A percentile compares a stretch with the other conserved stretches of the same genome.
phyloP scores from a whole-genome alignment of 2,888 invertebrate species.

The Leucophenga montana region DNA sequence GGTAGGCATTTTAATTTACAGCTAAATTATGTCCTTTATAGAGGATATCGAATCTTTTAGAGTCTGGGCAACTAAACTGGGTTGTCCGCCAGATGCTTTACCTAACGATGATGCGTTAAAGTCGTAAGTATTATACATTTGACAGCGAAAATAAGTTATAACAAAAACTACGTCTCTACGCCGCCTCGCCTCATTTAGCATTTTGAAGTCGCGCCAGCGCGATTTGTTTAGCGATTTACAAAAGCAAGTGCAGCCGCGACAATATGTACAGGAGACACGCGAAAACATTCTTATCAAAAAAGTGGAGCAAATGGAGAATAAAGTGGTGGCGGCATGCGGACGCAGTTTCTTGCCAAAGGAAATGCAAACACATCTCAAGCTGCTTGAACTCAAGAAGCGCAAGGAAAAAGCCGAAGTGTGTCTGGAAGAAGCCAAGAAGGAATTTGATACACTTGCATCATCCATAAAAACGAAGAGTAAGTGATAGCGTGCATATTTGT shows the following conservation, averaged over 20 bases:
- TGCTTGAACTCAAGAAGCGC: conserved; percentile 59
- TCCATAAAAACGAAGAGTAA: conserved; percentile 68
- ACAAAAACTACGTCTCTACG: neutral
- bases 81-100: conserved; percentile 60
- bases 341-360: conserved; percentile 64
- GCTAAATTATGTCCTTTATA: conserved; percentile 40
- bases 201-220: conserved; percentile 69
- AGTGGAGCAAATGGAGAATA: conserved; percentile 60
- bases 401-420: conserved; percentile 47
- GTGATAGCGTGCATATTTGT: conserved; percentile 22
- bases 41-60: conserved; percentile 63
- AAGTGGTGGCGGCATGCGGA: conserved; percentile 59
- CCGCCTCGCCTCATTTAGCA: conserved; percentile 48
- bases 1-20: too few relatives aligned
- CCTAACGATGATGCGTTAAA: conserved; percentile 68
- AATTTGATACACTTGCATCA: conserved; percentile 58
- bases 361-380: conserved; percentile 62
- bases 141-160: neutral
- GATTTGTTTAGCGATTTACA: conserved; percentile 65
- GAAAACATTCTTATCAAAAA: conserved; percentile 68
- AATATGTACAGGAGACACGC: conserved; percentile 63
- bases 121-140: conserved; percentile 58
- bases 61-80: conserved; percentile 67
- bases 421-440: conserved; percentile 52
- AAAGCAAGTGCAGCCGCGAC: conserved; percentile 64